Evolutionary conservation across 2,113 vertebrate genomes (phyloP).

Genomic region (Columba livia): DNA sequence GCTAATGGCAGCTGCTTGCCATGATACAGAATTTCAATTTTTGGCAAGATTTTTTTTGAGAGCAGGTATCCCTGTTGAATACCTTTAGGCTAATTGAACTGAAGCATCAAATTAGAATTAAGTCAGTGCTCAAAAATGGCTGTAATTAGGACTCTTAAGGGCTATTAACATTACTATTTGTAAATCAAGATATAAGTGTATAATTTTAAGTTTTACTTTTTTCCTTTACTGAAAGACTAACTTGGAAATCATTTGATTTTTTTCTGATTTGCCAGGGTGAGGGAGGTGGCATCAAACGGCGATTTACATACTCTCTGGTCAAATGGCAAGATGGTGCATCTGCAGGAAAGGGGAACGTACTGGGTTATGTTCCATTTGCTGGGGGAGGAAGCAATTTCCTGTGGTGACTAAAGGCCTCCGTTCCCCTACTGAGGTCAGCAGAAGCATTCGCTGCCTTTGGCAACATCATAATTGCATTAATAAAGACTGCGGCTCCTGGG

Average conservation of each 20-base stretch:
- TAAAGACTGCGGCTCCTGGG: conserved; percentile 24
- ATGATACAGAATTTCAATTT: not conserved
- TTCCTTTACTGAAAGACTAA: not conserved
- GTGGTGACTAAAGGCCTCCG: not conserved
- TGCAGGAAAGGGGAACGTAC: not conserved
- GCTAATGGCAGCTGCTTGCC: not conserved
- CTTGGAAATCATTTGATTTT: not conserved
- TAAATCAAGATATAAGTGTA: not conserved
- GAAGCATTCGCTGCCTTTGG: conserved; percentile 40
- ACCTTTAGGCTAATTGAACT: not conserved
- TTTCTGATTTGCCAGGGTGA: not conserved
- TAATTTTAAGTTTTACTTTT: not conserved
- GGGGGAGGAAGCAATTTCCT: not conserved
- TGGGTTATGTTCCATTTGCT: conserved; percentile 7
- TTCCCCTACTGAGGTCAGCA: conserved; percentile 42
- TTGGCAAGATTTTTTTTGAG: not conserved
- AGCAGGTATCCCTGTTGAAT: not conserved
- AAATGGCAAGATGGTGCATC: not conserved
- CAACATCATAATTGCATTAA: conserved; percentile 49
- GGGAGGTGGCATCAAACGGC: not conserved
- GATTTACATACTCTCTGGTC: not conserved
- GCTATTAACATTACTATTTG: not conserved
- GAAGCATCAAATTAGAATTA: not conserved
- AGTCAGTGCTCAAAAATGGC: not conserved
- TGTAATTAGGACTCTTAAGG: not conserved